These are phyloP conservation scores for Enteromius afrohamiltoni DNA, from an alignment of 2,797 vertebrate genomes.

Conservation along the genomic window DNA sequence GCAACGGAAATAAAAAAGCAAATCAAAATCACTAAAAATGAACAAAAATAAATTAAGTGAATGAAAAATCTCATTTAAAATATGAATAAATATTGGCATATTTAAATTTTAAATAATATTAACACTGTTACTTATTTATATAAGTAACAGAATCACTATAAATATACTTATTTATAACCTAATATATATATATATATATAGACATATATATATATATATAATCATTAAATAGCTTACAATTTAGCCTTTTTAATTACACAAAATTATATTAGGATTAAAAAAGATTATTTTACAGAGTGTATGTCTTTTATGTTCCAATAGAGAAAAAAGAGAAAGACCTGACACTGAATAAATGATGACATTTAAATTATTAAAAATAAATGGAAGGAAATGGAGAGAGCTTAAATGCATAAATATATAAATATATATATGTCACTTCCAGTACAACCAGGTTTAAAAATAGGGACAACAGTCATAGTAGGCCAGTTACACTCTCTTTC, in stretches of 20 bases:
- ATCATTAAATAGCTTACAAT: background rate
- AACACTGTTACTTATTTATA: too few species aligned
- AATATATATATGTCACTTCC: conserved; percentile 3
- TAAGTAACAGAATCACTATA: too few species aligned
- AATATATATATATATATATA: too few species aligned
- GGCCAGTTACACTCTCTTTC: conserved; percentile 32
- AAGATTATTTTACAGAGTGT: background rate
- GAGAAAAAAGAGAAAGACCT: background rate
- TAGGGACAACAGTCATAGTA: background rate
- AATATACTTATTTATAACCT: too few species aligned
- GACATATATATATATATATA: background rate
- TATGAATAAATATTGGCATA: background rate
- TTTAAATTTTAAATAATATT: background rate
- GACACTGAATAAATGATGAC: background rate
- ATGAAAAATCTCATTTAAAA: background rate
- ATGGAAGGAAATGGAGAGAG: background rate
- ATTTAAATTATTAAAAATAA: background rate
- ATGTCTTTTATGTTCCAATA: background rate
- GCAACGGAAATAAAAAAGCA: background rate
- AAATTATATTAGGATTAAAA: background rate
- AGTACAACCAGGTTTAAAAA: background rate
- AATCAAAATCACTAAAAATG: background rate
- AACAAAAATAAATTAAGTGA: background rate
- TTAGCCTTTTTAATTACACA: background rate
- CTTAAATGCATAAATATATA: background rate